Base-by-base conservation (phyloP, 2,797 vertebrate species). In the Phoxinus dragarum region DNA sequence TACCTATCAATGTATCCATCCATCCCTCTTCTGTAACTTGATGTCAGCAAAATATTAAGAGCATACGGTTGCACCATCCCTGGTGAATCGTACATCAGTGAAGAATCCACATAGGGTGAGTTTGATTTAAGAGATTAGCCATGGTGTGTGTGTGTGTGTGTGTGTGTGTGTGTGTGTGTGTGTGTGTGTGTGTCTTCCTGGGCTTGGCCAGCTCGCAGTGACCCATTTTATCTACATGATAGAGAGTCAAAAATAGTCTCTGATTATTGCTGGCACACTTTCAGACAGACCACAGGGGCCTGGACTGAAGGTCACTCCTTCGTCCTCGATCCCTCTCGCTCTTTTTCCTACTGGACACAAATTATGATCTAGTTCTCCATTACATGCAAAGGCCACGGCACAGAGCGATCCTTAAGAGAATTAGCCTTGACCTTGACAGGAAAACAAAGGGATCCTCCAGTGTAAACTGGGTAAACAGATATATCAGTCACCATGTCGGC, bases 201-300 rank as follows among this genome's bases (percentile, higher is more conserved):
- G 91, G 90, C 92, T 54, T n/a, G 92, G 92, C 88, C 56, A 87
- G 90, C 91, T 91, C 84, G 87, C 85, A 90, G 91, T 90, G 92
- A 91, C 93, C 94, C 93, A 94, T 91, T 95, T 95, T 91, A 89
- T 85, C 89, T 91, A 92, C 90, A 86, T 93, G 93, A 96, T 95
- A 93, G 93, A 91, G 92, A 93, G 88, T 89, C 92, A 92, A 94
- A 95, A 95, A 94, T 95, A 95, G 94, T 92, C 90, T 91, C 92
- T 95, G 93, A 95, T 95, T 95, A 94, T 94, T 94, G 93, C 90
- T 84, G 93, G 94, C 93, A 90, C 91, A 82, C 88, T 92, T 92
- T 86, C 82, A 90, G 90, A 88, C 42, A 61, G 74, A 89, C 92
- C 91, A 85, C 91, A 76, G 85, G 81, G 83, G 73, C 87, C 64